Evolutionary conservation across 2,797 vertebrate genomes (phyloP).

Genomic region (Leuciscus waleckii): DNA sequence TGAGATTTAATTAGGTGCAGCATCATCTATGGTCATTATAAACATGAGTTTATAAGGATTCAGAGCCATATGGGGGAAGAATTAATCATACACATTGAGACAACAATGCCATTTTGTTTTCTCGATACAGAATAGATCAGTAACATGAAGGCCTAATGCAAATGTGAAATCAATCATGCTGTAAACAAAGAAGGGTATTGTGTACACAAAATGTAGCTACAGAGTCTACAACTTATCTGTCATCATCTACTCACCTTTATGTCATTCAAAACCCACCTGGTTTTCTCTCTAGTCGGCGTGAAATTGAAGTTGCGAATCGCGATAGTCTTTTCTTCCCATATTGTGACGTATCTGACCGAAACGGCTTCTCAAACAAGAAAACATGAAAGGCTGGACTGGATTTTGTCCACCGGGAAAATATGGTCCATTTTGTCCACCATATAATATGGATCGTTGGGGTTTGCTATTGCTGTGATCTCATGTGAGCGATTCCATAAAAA

Average conservation of each 20-base stretch:
- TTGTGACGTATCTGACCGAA: neutral
- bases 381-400: neutral
- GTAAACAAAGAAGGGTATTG: neutral
- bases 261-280: neutral
- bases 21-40: conserved; percentile 3
- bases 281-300: neutral
- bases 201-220: neutral
- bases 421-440: too few species aligned
- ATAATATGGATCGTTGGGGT: neutral
- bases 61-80: neutral
- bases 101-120: neutral
- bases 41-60: neutral
- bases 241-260: neutral
- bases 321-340: neutral
- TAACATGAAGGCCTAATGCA: conserved; percentile 1
- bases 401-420: neutral
- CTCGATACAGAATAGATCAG: neutral
- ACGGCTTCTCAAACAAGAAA: neutral
- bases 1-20: conserved; percentile 46
- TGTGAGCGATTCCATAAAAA: neutral
- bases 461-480: neutral
- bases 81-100: neutral
- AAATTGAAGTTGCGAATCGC: neutral
- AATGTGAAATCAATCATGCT: conserved; percentile 22
- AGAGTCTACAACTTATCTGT: neutral